These are phyloP conservation scores for Lithosia quadra DNA, from an alignment of 2,888 invertebrate genomes.

Conservation along the genomic window DNA sequence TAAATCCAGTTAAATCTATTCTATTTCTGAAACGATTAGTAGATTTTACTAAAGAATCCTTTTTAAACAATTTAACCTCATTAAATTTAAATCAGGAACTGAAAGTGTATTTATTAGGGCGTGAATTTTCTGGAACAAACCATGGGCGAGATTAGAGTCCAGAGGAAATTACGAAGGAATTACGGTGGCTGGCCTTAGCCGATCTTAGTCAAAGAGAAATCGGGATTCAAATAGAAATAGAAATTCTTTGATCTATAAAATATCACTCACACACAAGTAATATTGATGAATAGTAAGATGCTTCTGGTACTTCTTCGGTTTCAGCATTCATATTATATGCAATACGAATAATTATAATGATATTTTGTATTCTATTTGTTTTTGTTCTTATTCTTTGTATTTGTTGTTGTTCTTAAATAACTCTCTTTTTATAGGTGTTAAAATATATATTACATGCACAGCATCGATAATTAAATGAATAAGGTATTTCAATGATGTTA, in stretches of 20 bases:
- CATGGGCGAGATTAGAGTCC: conserved; percentile 56
- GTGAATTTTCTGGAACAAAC: conserved; percentile 55
- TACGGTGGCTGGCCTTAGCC: conserved; percentile 63
- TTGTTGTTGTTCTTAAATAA: too few relatives aligned
- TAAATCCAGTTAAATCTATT: conserved; percentile 20
- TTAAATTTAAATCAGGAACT: conserved; percentile 43
- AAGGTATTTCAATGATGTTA: not conserved
- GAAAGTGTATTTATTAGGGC: conserved; percentile 47
- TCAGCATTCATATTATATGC: conserved; percentile 38
- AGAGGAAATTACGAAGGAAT: conserved; percentile 71
- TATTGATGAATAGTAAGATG: conserved; percentile 59
- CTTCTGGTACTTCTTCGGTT: conserved; percentile 14
- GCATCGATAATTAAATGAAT: conserved; percentile 14
- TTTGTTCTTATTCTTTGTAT: too few relatives aligned
- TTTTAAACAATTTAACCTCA: conserved; percentile 39
- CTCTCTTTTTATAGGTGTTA: too few relatives aligned
- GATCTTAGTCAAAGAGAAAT: conserved; percentile 66
- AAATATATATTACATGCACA: not conserved
- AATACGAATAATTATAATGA: too few relatives aligned
- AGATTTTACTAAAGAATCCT: conserved; percentile 16
- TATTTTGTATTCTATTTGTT: too few relatives aligned
- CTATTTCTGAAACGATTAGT: conserved; percentile 15
- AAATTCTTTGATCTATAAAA: conserved; percentile 74
- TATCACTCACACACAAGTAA: conserved; percentile 52
- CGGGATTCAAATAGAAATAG: conserved; percentile 66